These are phyloP conservation scores for Megalurothrips usitatus DNA, from an alignment of 2,888 invertebrate species.

Conservation along the genomic window DNA sequence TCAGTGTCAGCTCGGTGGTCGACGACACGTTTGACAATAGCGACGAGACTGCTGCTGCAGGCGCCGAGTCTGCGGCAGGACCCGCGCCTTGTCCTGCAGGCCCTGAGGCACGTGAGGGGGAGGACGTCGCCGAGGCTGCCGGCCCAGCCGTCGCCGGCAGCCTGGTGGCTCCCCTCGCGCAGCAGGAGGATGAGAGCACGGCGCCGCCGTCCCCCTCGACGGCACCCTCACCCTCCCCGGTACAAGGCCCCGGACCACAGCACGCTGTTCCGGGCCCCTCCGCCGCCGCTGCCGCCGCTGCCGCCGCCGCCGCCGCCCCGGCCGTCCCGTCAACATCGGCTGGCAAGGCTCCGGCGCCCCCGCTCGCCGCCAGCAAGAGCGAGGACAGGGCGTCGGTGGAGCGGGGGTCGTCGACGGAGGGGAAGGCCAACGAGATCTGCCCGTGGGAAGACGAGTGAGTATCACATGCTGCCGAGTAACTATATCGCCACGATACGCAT, in stretches of 20 bases:
- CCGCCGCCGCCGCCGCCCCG: slow-evolving; percentile 35
- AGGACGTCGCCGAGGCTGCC: slow-evolving; percentile 30
- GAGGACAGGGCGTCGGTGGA: neutral
- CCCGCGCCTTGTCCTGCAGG: slow-evolving; percentile 25
- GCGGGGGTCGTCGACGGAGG: neutral
- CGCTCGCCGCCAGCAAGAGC: slow-evolving; percentile 44
- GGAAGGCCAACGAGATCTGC: slow-evolving; percentile 71
- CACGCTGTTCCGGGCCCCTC: slow-evolving; percentile 14
- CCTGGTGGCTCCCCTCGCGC: slow-evolving; percentile 50
- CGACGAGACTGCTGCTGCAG: slow-evolving; percentile 32
- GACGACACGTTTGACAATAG: slow-evolving; percentile 50
- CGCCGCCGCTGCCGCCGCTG: slow-evolving; percentile 35
- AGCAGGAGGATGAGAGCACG: slow-evolving; percentile 37
- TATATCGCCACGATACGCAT: neutral
- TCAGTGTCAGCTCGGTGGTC: slow-evolving; percentile 68
- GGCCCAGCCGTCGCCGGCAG: slow-evolving; percentile 49
- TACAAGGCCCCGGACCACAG: slow-evolving; percentile 28
- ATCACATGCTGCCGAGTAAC: slow-evolving; percentile 35
- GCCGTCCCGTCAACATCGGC: neutral
- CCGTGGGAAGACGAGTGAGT: slow-evolving; percentile 96
- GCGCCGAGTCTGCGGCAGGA: slow-evolving; percentile 32
- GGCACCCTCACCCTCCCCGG: slow-evolving; percentile 34
- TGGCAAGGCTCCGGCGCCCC: slow-evolving; percentile 21
- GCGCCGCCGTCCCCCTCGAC: slow-evolving; percentile 33
- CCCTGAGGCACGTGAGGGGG: slow-evolving; percentile 32